Conservation (phyloP, 1,140 invertebrate species). For the Stegodyphus mimosarum region DNA sequence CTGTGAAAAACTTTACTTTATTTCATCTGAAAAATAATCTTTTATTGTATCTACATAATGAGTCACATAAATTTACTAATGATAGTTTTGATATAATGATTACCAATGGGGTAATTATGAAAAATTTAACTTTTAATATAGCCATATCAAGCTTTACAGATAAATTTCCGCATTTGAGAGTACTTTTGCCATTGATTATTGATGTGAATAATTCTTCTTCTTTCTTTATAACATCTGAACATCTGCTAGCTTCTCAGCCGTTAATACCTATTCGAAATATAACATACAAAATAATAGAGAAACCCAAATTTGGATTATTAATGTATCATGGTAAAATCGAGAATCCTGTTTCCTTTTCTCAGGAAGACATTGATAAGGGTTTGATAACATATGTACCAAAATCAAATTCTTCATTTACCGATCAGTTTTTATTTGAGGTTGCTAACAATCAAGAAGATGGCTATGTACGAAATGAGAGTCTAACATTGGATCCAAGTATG, state of each 20-base stretch:
- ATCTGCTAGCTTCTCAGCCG: slow-evolving; percentile 22
- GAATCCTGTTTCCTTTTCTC: slow-evolving; percentile 19
- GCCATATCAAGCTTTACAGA: background rate
- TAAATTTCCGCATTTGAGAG: slow-evolving; percentile 10
- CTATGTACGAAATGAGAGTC: background rate
- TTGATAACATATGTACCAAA: slow-evolving; percentile 19
- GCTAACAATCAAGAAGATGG: slow-evolving; percentile 8
- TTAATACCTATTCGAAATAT: slow-evolving; percentile 10
- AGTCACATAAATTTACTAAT: slow-evolving; percentile 18
- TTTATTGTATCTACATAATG: slow-evolving; percentile 34
- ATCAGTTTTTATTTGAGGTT: slow-evolving; percentile 36
- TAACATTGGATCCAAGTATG: slow-evolving; percentile 11
- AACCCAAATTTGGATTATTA: slow-evolving; percentile 26
- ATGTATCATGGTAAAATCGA: slow-evolving; percentile 11
- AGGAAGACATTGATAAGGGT: slow-evolving; percentile 42
- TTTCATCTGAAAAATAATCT: slow-evolving; percentile 28
- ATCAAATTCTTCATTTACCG: slow-evolving; percentile 5
- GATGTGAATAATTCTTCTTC: background rate
- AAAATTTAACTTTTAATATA: slow-evolving; percentile 44
- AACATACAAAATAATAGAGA: slow-evolving; percentile 11
- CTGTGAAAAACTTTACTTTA: slow-evolving; percentile 18
- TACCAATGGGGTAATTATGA: slow-evolving; percentile 33
- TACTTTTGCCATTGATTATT: slow-evolving; percentile 5
- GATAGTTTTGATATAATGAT: slow-evolving; percentile 47
- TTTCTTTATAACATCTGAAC: slow-evolving; percentile 9